These are phyloP conservation scores for Zosterops borbonicus DNA, from an alignment of 2,113 vertebrate species.

Conservation along the genomic window DNA sequence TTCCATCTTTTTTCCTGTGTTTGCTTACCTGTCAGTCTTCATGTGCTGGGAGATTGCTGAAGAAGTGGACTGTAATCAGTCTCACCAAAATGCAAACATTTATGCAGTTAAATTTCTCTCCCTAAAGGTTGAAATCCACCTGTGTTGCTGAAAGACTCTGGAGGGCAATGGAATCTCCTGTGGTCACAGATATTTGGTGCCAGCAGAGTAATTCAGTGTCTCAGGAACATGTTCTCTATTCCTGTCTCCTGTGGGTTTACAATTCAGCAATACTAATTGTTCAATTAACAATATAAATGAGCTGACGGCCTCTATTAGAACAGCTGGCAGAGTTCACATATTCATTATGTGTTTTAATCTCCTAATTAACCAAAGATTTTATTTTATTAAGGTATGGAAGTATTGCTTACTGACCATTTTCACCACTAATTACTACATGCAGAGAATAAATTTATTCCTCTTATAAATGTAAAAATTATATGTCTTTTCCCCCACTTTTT, in stretches of 20 bases:
- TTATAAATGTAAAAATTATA: neutral
- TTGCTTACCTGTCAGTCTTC: neutral
- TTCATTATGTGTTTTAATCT: slow-evolving; percentile 4
- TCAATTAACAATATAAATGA: slow-evolving; percentile 38
- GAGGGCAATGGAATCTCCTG: neutral
- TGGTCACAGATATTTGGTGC: neutral
- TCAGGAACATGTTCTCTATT: neutral
- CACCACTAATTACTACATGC: neutral
- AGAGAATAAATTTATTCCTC: neutral
- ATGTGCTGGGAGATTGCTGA: neutral
- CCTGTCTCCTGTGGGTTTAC: neutral
- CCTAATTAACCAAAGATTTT: slow-evolving; percentile 20
- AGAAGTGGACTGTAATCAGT: neutral
- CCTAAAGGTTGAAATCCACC: neutral
- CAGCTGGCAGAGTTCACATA: neutral
- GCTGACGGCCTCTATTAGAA: neutral
- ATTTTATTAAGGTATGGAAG: neutral
- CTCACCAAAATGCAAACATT: neutral
- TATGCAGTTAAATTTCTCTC: neutral
- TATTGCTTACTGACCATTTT: slow-evolving; percentile 10
- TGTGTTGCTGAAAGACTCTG: neutral
- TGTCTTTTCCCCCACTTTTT: neutral
- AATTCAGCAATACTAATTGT: slow-evolving; percentile 21
- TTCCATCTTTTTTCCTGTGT: neutral
- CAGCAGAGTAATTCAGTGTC: neutral